These are phyloP conservation scores for Haplochromis vanheusdeni DNA, from an alignment of 2,113 vertebrate genomes.

Conservation along the genomic window DNA sequence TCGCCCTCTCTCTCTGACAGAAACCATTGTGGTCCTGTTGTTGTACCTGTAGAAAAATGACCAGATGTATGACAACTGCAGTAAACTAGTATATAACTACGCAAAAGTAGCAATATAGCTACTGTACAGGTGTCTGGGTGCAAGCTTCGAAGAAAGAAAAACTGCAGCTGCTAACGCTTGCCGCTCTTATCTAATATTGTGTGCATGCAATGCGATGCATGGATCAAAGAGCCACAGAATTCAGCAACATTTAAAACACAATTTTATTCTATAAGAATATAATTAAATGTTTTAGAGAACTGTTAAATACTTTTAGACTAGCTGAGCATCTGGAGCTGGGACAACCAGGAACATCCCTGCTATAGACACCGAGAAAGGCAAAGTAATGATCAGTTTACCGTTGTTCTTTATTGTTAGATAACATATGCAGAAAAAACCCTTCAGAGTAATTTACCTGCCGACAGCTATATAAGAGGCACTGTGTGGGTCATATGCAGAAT, in stretches of 20 bases:
- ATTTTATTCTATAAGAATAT: not conserved
- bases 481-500: not conserved
- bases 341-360: not conserved
- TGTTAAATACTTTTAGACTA: not conserved
- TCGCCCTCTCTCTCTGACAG: not conserved
- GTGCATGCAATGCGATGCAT: not conserved
- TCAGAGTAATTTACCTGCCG: not conserved
- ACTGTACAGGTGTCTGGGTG: not conserved
- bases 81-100: not conserved
- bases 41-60: not conserved
- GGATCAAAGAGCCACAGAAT: not conserved
- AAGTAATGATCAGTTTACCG: not conserved
- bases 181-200: not conserved
- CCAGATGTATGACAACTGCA: not conserved
- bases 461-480: not conserved
- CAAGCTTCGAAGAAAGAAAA: not conserved
- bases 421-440: not conserved
- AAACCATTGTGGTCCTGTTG: not conserved
- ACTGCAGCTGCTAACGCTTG: not conserved
- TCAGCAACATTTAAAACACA: not conserved
- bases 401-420: not conserved
- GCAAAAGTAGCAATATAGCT: not conserved
- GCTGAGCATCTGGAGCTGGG: not conserved
- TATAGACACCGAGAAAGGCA: not conserved
- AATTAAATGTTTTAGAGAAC: not conserved